These are phyloP conservation scores for Odontothrips loti DNA, from an alignment of 2,888 invertebrate genomes.

Conservation along the genomic window DNA sequence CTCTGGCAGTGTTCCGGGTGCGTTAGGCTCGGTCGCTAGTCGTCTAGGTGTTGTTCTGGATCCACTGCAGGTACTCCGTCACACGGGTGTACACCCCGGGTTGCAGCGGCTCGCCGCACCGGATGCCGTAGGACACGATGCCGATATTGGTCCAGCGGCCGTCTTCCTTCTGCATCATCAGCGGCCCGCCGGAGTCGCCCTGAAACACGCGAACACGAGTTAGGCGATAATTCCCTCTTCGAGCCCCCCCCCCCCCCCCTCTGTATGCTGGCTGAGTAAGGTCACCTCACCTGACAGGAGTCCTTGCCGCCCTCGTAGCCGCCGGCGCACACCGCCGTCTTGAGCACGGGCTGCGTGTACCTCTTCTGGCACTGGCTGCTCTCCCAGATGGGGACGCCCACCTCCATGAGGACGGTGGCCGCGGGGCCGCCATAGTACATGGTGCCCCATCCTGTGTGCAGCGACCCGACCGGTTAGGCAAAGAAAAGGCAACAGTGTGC, in stretches of 20 bases:
- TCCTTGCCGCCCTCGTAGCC: constrained; percentile 71
- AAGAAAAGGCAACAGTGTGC: constrained; percentile 27
- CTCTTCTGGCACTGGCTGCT: constrained; percentile 59
- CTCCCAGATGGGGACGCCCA: constrained; percentile 72
- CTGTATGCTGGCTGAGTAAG: no score
- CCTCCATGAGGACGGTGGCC: constrained; percentile 69
- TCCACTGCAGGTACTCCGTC: constrained; percentile 67
- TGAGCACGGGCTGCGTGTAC: constrained; percentile 61
- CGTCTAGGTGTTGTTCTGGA: constrained; percentile 53
- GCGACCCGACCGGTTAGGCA: constrained; percentile 25
- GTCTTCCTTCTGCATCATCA: constrained; percentile 67
- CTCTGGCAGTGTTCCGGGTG: no score
- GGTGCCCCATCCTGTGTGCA: constrained; percentile 67
- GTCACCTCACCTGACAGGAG: constrained; percentile 72
- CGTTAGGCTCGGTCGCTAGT: no score
- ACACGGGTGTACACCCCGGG: constrained; percentile 80
- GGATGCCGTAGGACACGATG: constrained; percentile 80
- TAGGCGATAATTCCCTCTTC: constrained; percentile 27
- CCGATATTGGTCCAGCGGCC: constrained; percentile 74
- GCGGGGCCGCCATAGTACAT: constrained; percentile 63
- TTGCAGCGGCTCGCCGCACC: constrained; percentile 68
- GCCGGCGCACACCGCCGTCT: constrained; percentile 72
- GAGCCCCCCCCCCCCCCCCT: no score
- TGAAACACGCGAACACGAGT: constrained; percentile 43
- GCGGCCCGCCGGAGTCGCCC: constrained; percentile 83